Conservation (phyloP, 2,797 vertebrate species). For the Gymnocypris eckloni region DNA sequence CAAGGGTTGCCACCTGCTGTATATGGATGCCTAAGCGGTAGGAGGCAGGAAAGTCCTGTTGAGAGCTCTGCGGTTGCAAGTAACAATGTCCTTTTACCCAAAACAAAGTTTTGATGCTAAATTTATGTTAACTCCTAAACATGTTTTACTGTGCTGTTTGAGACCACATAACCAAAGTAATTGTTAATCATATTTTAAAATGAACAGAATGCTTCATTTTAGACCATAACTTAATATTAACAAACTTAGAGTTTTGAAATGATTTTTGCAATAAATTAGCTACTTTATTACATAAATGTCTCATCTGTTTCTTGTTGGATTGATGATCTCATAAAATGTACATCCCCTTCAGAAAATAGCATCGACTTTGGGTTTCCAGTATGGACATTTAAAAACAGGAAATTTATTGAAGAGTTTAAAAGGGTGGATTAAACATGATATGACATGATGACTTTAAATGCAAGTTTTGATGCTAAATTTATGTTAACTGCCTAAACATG, state of each 20-base stretch:
- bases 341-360: not conserved
- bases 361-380: not conserved
- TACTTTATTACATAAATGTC: not conserved
- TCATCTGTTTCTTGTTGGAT: conserved; percentile 22
- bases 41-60: conserved; percentile 53
- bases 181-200: too few relatives aligned
- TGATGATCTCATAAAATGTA: not conserved
- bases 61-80: conserved; percentile 39
- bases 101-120: too few relatives aligned
- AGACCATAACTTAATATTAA: too few relatives aligned
- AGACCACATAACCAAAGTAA: too few relatives aligned
- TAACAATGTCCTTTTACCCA: conserved; percentile 45
- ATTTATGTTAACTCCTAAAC: too few relatives aligned
- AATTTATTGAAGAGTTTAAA: conserved; percentile 41
- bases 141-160: too few relatives aligned
- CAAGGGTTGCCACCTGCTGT: conserved; percentile 64
- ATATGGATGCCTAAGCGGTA: conserved; percentile 54
- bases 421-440: conserved; percentile 61
- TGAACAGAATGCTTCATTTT: too few relatives aligned
- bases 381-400: not conserved
- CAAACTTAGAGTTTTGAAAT: too few relatives aligned
- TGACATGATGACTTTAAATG: conserved; percentile 60
- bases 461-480: conserved; percentile 53
- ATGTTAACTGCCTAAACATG: conserved; percentile 61
- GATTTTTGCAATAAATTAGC: too few relatives aligned